Evolutionary conservation across 2,797 vertebrate species (phyloP).

Genomic region (Craterocephalus amniculus): DNA sequence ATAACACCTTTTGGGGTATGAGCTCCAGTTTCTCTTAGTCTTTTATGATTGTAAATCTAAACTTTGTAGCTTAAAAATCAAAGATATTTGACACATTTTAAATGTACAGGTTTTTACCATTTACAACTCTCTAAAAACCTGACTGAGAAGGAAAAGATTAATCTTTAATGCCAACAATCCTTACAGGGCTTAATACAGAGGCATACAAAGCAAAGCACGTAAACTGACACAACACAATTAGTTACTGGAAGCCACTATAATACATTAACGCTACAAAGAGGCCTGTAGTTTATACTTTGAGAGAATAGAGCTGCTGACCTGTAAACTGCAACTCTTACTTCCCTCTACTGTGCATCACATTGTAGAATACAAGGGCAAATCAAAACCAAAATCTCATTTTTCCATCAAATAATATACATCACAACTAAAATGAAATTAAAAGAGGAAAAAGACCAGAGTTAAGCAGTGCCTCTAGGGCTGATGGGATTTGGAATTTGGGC

Average conservation of each 20-base stretch:
- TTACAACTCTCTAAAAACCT: neutral
- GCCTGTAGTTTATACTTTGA: neutral
- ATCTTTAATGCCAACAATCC: neutral
- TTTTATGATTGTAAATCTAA: neutral
- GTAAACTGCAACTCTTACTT: no score
- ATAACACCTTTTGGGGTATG: no score
- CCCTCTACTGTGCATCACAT: neutral
- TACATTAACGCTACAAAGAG: neutral
- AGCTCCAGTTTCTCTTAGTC: no score
- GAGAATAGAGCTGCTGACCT: no score
- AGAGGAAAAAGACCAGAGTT: conserved; percentile 21
- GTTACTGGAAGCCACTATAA: neutral
- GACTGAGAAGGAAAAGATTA: neutral
- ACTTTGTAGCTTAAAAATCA: no score
- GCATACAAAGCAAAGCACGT: neutral
- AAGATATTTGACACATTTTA: neutral
- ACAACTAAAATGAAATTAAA: conserved; percentile 4
- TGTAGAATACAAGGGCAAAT: neutral
- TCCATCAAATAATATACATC: neutral
- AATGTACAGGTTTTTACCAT: neutral
- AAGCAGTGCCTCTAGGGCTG: conserved; percentile 28
- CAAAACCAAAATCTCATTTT: neutral
- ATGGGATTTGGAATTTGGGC: conserved; percentile 47
- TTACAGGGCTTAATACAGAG: neutral
- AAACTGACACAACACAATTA: neutral